Evolutionary conservation across 2,888 invertebrate species (phyloP).

Genomic region (Trichopoda pennipes): DNA sequence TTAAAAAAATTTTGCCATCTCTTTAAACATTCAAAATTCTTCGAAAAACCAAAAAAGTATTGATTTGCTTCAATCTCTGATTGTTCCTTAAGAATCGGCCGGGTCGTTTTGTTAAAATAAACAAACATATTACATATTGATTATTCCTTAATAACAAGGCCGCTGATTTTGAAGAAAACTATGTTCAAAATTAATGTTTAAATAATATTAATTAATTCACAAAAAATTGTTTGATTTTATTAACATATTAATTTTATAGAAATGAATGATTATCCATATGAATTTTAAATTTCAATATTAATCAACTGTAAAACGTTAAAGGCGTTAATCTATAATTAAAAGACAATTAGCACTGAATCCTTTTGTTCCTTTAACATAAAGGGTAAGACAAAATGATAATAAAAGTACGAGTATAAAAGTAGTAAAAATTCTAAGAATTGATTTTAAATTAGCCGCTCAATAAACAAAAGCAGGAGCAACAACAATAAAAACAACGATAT

Average conservation of each 20-base stretch:
- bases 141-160: not conserved
- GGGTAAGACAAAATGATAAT: not conserved
- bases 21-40: no score
- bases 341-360: slow-evolving; percentile 51
- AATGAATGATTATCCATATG: not conserved
- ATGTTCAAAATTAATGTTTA: not conserved
- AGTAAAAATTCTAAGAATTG: slow-evolving; percentile 62
- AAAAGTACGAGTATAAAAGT: slow-evolving; percentile 19
- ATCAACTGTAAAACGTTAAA: slow-evolving; percentile 46
- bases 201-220: slow-evolving; percentile 32
- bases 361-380: slow-evolving; percentile 22
- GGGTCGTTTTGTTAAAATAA: no score
- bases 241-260: slow-evolving; percentile 36
- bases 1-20: no score
- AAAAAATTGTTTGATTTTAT: slow-evolving; percentile 30
- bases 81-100: no score
- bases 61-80: no score
- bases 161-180: not conserved
- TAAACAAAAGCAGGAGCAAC: slow-evolving; percentile 20
- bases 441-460: slow-evolving; percentile 61
- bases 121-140: no score
- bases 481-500: slow-evolving; percentile 25
- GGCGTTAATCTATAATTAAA: slow-evolving; percentile 67
- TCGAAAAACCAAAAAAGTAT: no score
- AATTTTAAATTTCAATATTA: slow-evolving; percentile 37